A percentile compares a stretch with the other conserved stretches of the same genome.
Conservation (phyloP, 2,113 vertebrate genomes). For the Agapornis roseicollis region DNA sequence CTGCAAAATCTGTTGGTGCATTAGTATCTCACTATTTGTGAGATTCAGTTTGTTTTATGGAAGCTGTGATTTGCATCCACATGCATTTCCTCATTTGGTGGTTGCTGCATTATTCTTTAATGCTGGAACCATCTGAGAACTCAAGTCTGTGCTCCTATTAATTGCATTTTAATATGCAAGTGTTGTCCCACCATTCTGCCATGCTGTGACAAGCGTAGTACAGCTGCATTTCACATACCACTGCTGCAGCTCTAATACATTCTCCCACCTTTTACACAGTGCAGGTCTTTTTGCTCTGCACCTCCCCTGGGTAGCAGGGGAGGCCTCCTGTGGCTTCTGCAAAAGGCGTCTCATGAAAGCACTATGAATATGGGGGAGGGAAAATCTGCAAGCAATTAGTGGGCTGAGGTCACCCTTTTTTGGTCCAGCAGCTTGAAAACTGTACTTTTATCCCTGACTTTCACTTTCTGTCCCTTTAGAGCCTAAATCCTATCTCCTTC, state of each 20-base stretch:
- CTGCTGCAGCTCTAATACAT: neutral
- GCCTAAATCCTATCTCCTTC: neutral
- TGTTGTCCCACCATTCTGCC: neutral
- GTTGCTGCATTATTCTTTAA: neutral
- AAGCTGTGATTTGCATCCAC: neutral
- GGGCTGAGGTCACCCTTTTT: neutral
- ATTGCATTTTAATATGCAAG: neutral
- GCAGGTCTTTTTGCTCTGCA: neutral
- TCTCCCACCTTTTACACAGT: neutral
- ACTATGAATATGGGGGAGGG: neutral
- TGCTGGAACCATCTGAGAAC: neutral
- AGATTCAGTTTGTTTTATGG: too few species aligned
- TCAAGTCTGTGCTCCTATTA: neutral
- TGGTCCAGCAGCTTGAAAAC: neutral
- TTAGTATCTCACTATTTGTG: neutral
- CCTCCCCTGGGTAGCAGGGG: neutral
- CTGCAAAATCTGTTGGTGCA: neutral
- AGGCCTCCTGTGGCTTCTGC: neutral
- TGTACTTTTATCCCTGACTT: neutral
- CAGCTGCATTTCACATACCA: neutral
- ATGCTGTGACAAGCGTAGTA: fast-evolving
- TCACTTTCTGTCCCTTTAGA: neutral
- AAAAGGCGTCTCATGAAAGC: neutral
- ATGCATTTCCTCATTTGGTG: neutral
- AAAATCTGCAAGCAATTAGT: neutral